Evolutionary conservation across 2,888 invertebrate species (phyloP).

Genomic region (Eupithecia subfuscata): DNA sequence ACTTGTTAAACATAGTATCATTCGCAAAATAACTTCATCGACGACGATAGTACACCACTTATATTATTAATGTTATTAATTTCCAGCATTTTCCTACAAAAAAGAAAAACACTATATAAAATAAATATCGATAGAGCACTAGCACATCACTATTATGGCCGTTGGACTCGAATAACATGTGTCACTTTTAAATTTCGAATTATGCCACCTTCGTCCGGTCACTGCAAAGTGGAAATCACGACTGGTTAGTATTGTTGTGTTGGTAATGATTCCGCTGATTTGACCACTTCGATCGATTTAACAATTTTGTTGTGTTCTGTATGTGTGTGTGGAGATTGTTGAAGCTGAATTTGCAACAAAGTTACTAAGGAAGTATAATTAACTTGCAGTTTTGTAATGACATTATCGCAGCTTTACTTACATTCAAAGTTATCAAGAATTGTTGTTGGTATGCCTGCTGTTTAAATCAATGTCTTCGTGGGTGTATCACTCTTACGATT

Average conservation of each 20-base stretch:
- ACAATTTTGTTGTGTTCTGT: slow-evolving; percentile 65
- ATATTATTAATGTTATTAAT: slow-evolving; percentile 83
- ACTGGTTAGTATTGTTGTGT: slow-evolving; percentile 74
- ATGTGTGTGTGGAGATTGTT: slow-evolving; percentile 55
- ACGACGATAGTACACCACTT: slow-evolving; percentile 82
- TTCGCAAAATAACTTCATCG: slow-evolving; percentile 83
- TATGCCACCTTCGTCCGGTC: slow-evolving; percentile 81
- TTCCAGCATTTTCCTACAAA: slow-evolving; percentile 84
- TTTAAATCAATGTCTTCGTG: not conserved
- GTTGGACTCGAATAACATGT: slow-evolving; percentile 53
- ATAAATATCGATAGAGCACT: slow-evolving; percentile 68
- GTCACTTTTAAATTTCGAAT: slow-evolving; percentile 77
- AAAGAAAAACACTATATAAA: slow-evolving; percentile 74
- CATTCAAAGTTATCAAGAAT: not conserved
- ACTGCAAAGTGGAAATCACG: slow-evolving; percentile 83
- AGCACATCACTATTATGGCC: slow-evolving; percentile 71
- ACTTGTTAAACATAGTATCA: slow-evolving; percentile 81
- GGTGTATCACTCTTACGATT: not conserved
- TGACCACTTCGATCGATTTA: slow-evolving; percentile 67
- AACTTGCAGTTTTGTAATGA: slow-evolving; percentile 3
- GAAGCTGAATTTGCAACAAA: slow-evolving; percentile 45
- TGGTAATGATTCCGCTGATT: slow-evolving; percentile 60
- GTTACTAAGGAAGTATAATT: slow-evolving; percentile 16
- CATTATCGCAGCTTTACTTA: slow-evolving; percentile 5
- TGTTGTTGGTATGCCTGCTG: not conserved